phyloP scores from a whole-genome alignment of 1,140 invertebrate species.

The Melitaea cinxia region DNA sequence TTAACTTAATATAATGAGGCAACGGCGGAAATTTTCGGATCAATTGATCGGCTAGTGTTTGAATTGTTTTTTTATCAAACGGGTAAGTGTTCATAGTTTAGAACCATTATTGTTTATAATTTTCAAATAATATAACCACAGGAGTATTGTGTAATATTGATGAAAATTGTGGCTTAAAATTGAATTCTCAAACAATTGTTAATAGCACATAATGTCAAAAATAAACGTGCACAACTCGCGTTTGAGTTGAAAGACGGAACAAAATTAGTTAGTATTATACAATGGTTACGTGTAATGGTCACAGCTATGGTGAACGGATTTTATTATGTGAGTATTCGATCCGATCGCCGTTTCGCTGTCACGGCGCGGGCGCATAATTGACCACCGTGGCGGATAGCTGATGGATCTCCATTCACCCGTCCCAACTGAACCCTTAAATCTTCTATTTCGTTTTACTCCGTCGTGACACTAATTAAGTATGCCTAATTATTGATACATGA shows the following conservation, averaged over 20 bases:
- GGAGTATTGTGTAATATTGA: background rate
- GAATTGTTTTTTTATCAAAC: background rate
- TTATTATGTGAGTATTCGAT: conserved; percentile 22
- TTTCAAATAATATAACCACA: background rate
- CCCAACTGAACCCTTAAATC: conserved; percentile 41
- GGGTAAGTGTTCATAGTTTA: background rate
- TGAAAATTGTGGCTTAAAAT: background rate
- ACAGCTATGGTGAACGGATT: conserved; percentile 34
- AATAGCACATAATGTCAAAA: conserved; percentile 26
- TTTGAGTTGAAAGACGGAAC: conserved; percentile 37
- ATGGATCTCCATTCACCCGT: conserved; percentile 55
- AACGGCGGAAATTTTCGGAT: background rate
- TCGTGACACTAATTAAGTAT: conserved; percentile 40
- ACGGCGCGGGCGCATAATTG: conserved; percentile 58
- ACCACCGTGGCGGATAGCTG: conserved; percentile 60
- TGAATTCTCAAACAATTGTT: conserved; percentile 22
- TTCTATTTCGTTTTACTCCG: conserved; percentile 55
- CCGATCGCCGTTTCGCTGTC: conserved; percentile 24
- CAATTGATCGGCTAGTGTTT: background rate
- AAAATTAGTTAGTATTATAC: conserved; percentile 36
- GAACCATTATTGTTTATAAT: background rate
- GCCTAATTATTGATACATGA: background rate
- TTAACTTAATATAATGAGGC: background rate
- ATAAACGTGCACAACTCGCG: conserved; percentile 30
- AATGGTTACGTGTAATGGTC: conserved; percentile 37